These are phyloP conservation scores for Idaea straminata DNA, from an alignment of 2,888 invertebrate species.

Conservation along the genomic window DNA sequence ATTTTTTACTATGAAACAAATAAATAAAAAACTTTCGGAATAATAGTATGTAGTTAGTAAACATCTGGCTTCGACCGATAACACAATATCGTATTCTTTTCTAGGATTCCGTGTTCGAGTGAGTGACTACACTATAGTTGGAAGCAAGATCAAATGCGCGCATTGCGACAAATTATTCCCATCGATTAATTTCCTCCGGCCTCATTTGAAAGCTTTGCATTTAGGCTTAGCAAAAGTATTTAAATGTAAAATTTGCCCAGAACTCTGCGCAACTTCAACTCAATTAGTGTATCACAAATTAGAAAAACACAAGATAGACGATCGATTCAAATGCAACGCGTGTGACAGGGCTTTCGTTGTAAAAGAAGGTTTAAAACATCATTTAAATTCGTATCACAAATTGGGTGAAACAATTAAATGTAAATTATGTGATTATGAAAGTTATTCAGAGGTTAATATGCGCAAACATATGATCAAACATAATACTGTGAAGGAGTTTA, in stretches of 20 bases:
- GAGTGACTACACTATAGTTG: not conserved
- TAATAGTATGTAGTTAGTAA: too few species aligned
- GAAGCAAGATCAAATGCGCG: not conserved
- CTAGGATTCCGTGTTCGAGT: not conserved
- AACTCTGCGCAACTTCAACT: not conserved
- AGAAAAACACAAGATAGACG: constrained; percentile 54
- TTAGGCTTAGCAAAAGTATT: not conserved
- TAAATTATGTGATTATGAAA: constrained; percentile 58
- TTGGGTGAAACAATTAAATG: constrained; percentile 58
- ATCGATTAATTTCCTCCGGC: not conserved
- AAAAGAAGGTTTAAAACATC: constrained; percentile 48
- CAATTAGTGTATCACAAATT: constrained; percentile 43
- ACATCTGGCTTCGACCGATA: not conserved
- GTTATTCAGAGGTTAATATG: constrained; percentile 50
- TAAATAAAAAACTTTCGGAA: too few species aligned
- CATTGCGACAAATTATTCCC: not conserved
- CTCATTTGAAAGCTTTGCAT: not conserved
- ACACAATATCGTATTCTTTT: not conserved
- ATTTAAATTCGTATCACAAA: constrained; percentile 64
- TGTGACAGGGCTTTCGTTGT: constrained; percentile 59
- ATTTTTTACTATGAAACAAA: too few species aligned
- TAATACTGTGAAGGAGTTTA: constrained; percentile 60
- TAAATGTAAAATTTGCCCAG: not conserved
- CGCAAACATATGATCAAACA: constrained; percentile 66
- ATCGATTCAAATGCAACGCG: constrained; percentile 60